Conservation (phyloP, 2,797 vertebrate species). For the Mormyrus proboscirostris region DNA sequence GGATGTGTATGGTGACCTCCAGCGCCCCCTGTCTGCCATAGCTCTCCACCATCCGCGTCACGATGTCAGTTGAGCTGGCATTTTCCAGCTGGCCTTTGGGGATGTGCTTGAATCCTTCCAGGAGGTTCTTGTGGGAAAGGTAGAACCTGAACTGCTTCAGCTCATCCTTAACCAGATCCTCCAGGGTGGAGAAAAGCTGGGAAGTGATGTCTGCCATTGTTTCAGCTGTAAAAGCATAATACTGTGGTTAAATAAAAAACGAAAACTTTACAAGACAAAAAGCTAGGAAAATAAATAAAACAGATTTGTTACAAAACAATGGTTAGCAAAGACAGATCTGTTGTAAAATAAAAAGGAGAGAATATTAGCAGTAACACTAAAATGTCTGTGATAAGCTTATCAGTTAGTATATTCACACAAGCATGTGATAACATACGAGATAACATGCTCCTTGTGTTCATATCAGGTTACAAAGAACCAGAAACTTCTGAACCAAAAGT, state of each 20-base stretch:
- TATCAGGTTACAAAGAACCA: not conserved
- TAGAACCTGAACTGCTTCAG: not conserved
- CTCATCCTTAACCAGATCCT: not conserved
- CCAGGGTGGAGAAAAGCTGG: constrained; percentile 3
- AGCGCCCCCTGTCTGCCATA: not conserved
- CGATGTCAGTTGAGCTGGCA: not conserved
- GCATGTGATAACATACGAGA: not conserved
- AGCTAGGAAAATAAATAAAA: not conserved
- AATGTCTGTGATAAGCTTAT: not conserved
- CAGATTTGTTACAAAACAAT: not conserved
- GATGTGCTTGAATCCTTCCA: constrained; percentile 4
- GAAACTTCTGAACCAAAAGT: not conserved
- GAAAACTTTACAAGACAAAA: not conserved
- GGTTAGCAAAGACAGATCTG: not conserved
- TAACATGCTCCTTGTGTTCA: not conserved
- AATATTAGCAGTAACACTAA: not conserved
- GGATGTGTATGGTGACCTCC: constrained; percentile 14
- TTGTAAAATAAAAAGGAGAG: not conserved
- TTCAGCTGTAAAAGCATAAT: not conserved
- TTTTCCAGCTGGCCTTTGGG: constrained; percentile 21
- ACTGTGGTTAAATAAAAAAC: not conserved
- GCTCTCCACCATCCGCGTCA: not conserved
- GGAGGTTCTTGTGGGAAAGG: constrained; percentile 15
- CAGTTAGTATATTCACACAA: not conserved
- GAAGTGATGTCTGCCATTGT: not conserved